These are phyloP conservation scores for Sarcophaga carnaria DNA, from an alignment of 2,888 invertebrate genomes.

Conservation along the genomic window DNA sequence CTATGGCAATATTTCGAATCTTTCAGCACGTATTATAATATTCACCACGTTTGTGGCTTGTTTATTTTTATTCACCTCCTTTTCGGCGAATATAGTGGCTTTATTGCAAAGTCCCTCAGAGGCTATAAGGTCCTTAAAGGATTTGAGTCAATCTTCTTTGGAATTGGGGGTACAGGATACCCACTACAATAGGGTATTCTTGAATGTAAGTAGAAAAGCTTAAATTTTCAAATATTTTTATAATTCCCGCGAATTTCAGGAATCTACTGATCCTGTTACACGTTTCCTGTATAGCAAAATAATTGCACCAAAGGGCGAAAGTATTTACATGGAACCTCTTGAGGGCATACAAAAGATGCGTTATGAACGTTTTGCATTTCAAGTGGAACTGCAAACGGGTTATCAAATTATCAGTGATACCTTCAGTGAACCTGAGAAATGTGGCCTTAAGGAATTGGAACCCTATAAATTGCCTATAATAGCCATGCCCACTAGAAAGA, in stretches of 20 bases:
- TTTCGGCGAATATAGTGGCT: conserved; percentile 86
- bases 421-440: conserved; percentile 85
- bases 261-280: conserved; percentile 83
- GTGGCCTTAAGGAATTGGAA: conserved; percentile 84
- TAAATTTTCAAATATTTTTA: background rate
- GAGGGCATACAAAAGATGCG: conserved; percentile 84
- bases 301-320: conserved; percentile 83
- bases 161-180: conserved; percentile 84
- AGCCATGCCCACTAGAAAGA: conserved; percentile 83
- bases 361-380: conserved; percentile 84
- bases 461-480: conserved; percentile 84
- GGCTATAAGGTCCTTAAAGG: conserved; percentile 83
- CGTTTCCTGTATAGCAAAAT: conserved; percentile 83
- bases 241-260: conserved; percentile 73
- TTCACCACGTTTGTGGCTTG: conserved; percentile 84
- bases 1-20: conserved; percentile 82
- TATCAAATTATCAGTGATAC: conserved; percentile 86
- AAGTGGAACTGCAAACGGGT: conserved; percentile 84
- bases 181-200: conserved; percentile 84
- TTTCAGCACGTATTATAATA: conserved; percentile 83
- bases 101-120: conserved; percentile 85
- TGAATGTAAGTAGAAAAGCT: conserved; percentile 80
- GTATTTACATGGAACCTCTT: conserved; percentile 83
- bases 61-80: conserved; percentile 85
- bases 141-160: conserved; percentile 84